A percentile compares a stretch with the other conserved stretches of the same genome.
Conservation (phyloP, 2,797 vertebrate genomes). For the Falco peregrinus region DNA sequence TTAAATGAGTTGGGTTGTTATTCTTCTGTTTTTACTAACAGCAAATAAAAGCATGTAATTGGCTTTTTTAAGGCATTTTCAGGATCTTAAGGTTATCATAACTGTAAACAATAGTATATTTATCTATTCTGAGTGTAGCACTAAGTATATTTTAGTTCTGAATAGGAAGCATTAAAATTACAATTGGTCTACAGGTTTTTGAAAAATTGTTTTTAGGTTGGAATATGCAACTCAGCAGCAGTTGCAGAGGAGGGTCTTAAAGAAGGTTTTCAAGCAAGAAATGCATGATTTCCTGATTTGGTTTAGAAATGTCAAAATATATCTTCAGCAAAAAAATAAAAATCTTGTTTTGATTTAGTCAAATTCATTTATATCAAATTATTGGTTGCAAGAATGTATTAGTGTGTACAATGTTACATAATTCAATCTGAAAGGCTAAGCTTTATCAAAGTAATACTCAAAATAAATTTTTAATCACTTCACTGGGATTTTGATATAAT, state of each 20-base stretch:
- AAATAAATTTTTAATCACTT: background rate
- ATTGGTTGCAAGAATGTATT: background rate
- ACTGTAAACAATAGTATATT: conserved; percentile 37
- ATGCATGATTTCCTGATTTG: background rate
- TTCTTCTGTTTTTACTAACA: conserved; percentile 58
- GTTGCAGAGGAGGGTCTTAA: background rate
- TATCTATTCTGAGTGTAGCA: conserved; percentile 22
- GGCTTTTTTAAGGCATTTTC: conserved; percentile 35
- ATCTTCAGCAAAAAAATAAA: background rate
- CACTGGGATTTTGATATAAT: background rate
- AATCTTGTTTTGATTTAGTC: background rate
- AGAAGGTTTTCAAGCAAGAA: background rate
- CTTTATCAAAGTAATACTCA: background rate
- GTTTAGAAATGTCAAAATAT: background rate
- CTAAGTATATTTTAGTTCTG: background rate
- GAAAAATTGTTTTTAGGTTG: background rate
- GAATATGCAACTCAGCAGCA: background rate
- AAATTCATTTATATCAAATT: background rate
- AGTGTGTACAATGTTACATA: background rate
- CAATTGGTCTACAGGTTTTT: background rate
- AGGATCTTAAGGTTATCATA: conserved; percentile 41
- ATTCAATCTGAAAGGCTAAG: background rate
- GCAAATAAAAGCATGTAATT: conserved; percentile 69
- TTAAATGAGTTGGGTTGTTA: conserved; percentile 64
- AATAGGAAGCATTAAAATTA: background rate